Conservation (phyloP, 2,113 vertebrate species). For the Ageneiosus marmoratus region DNA sequence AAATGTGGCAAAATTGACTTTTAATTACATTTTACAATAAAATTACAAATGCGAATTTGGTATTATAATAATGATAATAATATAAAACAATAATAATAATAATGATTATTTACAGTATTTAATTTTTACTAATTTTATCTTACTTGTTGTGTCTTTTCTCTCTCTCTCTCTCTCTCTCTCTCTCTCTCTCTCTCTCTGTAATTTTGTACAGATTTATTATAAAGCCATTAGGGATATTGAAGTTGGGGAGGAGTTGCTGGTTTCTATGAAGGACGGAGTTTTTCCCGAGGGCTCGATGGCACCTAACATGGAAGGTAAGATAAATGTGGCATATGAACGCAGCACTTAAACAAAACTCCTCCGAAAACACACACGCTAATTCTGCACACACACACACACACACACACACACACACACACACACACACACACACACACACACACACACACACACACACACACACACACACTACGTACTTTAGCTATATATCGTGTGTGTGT, state of each 20-base stretch:
- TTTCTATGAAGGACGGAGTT: slow-evolving; percentile 91
- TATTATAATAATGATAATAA: slow-evolving; percentile 27
- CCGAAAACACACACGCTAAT: not conserved
- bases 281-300: slow-evolving; percentile 90
- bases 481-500: too few relatives aligned
- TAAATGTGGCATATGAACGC: slow-evolving; percentile 67
- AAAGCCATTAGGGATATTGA: slow-evolving; percentile 96
- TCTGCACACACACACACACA: not conserved
- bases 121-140: not conserved
- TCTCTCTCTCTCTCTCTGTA: too few relatives aligned
- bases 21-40: not conserved
- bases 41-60: slow-evolving; percentile 8
- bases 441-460: not conserved
- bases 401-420: not conserved
- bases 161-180: too few relatives aligned
- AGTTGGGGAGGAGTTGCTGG: slow-evolving; percentile 93
- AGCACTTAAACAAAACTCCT: slow-evolving; percentile 74
- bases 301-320: slow-evolving; percentile 94
- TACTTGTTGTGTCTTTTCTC: slow-evolving; percentile 34
- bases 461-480: too few relatives aligned
- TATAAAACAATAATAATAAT: not conserved
- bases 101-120: not conserved
- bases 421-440: not conserved
- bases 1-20: too few relatives aligned
- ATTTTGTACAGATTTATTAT: slow-evolving; percentile 83